phyloP scores from a whole-genome alignment of 2,113 vertebrate species.

The Dermatemys mawii region DNA sequence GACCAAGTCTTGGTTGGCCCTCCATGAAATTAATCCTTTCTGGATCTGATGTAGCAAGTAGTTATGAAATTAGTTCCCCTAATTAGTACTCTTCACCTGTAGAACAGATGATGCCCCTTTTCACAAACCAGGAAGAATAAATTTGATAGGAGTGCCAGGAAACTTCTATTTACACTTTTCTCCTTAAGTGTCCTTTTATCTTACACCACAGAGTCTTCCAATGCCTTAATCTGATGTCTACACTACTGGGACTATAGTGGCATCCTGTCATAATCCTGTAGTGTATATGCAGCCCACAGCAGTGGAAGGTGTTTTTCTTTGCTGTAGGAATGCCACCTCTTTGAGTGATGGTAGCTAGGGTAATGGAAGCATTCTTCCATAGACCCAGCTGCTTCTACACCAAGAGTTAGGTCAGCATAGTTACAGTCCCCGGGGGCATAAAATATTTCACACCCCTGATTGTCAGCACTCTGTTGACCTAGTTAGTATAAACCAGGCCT shows the following conservation, averaged over 20 bases:
- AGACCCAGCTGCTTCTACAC: neutral
- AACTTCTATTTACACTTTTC: neutral
- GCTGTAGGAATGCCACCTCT: neutral
- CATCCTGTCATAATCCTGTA: neutral
- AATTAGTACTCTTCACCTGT: neutral
- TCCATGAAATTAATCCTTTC: neutral
- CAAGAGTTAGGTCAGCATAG: neutral
- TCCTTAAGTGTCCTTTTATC: neutral
- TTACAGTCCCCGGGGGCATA: neutral
- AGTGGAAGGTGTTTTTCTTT: neutral
- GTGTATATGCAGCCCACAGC: neutral
- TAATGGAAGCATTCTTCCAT: neutral
- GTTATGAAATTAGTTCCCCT: neutral
- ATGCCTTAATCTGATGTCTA: neutral
- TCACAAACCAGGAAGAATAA: neutral
- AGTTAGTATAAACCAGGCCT: neutral
- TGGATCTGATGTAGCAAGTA: neutral
- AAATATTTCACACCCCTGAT: neutral
- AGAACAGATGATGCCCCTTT: neutral
- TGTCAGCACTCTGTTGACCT: neutral
- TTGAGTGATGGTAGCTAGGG: neutral
- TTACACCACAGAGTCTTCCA: neutral
- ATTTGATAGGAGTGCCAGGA: neutral
- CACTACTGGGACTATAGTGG: too few relatives aligned
- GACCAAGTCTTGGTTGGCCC: neutral